Evolutionary conservation across 2,113 vertebrate genomes (phyloP), one percentile per base, ranked within the genome.

Genomic region (Cettia cetti): DNA sequence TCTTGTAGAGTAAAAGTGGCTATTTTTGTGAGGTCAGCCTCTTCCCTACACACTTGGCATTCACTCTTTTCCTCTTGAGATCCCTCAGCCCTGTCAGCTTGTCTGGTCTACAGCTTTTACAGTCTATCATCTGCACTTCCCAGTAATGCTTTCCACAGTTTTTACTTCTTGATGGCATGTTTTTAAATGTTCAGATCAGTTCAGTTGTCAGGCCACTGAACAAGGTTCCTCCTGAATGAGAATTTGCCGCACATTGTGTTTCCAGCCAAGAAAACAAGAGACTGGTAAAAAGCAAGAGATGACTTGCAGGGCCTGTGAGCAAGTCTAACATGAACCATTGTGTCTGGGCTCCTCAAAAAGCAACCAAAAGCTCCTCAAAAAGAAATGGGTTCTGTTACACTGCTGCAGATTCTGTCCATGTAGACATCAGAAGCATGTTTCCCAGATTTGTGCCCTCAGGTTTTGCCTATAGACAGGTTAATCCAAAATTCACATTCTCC

Each of bases 181-280:
- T 80, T 69, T 77, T 52, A 17, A 76, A 56, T 15, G 14, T 47
- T 21, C 21, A 44, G 44, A 19, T 44, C 49, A 28, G 28, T 61
- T 91, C 54, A 66, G 40, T 45, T 49, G 64, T 44, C 52, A 66
- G 39, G 23, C 8, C 65, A 57, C 12, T 30, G 45, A 86, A 44
- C 20, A 60, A 61, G 1, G 8, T 5, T 77, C 39, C 17, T 74
- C 27, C 28, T 65, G 37, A 89, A 59, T 15, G 17, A 75, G 19
- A 57, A 57, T 35, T 22, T 12, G 2, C 28, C 4, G 19, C 7
- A 17, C 0, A 2, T 2, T 40, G 8, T 69, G 17, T 91, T 94
- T 82, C n/a, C 44, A 87, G 33, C 7, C 26, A 81, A 74, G 31
- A 53, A 11, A 72, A 17, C 13, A 66, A 53, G 54, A 65, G 12